Evolutionary conservation across 2,113 vertebrate species (phyloP).

Genomic region (Catharus fuscescens): DNA sequence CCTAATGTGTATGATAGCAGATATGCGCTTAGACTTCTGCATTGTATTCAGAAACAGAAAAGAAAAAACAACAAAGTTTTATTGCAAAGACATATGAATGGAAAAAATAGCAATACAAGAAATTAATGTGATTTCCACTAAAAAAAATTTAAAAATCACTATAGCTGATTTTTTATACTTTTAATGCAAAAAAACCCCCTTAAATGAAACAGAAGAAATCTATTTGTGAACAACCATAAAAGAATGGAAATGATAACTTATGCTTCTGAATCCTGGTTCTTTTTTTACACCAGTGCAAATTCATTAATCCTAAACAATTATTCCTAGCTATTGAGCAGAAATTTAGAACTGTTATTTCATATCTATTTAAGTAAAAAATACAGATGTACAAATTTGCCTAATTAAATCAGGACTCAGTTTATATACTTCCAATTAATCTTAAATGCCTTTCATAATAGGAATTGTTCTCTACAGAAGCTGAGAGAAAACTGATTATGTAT

Average conservation of each 20-base stretch:
- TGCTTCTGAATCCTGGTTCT: background rate
- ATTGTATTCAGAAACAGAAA: background rate
- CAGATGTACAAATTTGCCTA: background rate
- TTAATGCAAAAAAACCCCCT: background rate
- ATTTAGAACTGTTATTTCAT: background rate
- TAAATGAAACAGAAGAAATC: background rate
- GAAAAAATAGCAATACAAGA: background rate
- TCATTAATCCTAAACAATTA: background rate
- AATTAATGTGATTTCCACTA: background rate
- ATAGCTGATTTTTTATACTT: background rate
- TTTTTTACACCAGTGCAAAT: background rate
- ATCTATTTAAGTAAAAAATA: background rate
- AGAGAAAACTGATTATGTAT: background rate
- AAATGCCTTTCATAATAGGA: background rate
- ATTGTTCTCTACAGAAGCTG: background rate
- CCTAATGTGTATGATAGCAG: background rate
- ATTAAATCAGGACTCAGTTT: background rate
- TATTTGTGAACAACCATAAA: background rate
- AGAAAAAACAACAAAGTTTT: accelerated
- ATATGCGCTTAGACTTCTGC: background rate
- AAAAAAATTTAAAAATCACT: background rate
- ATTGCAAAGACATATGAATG: background rate
- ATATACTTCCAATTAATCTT: background rate
- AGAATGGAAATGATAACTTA: background rate
- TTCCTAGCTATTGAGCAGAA: background rate